Percentiles rank a stretch among this genome's conserved stretches.
Evolutionary conservation across 2,797 vertebrate genomes (phyloP).

Genomic region (Arremon brunneinucha): DNA sequence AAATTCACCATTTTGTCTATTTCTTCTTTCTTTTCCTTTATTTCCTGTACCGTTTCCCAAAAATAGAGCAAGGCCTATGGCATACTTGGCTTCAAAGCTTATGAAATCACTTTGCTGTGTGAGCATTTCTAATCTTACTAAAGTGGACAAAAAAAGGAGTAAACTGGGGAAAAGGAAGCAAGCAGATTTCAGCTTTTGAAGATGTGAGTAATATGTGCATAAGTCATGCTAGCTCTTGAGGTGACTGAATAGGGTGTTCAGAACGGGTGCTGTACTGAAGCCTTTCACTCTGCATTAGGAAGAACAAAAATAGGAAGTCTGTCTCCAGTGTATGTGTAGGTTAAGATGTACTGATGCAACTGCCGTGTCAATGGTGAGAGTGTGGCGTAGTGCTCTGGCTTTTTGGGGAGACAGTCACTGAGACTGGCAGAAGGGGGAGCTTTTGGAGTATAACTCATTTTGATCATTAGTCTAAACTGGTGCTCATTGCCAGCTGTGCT

Average conservation of each 20-base stretch:
- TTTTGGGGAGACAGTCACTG: not conserved
- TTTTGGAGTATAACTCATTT: not conserved
- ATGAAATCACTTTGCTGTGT: not conserved
- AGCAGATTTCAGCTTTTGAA: not conserved
- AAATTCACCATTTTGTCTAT: not conserved
- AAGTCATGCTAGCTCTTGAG: not conserved
- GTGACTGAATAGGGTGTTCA: not conserved
- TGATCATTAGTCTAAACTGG: not conserved
- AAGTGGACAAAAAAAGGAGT: not conserved
- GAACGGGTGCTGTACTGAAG: not conserved
- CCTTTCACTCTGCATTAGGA: not conserved
- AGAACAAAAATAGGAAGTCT: not conserved
- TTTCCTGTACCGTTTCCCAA: not conserved
- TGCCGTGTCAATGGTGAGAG: not conserved
- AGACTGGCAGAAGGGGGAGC: not conserved
- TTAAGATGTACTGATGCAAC: not conserved
- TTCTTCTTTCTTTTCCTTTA: not conserved
- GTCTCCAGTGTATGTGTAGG: not conserved
- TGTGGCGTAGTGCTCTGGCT: not conserved
- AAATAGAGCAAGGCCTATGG: not conserved
- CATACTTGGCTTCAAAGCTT: not conserved
- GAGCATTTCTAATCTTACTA: not conserved
- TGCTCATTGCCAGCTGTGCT: not conserved
- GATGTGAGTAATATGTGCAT: not conserved
- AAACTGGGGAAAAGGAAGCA: not conserved